phyloP scores from a whole-genome alignment of 1,140 invertebrate species.

The Drosophila chauvacae region DNA sequence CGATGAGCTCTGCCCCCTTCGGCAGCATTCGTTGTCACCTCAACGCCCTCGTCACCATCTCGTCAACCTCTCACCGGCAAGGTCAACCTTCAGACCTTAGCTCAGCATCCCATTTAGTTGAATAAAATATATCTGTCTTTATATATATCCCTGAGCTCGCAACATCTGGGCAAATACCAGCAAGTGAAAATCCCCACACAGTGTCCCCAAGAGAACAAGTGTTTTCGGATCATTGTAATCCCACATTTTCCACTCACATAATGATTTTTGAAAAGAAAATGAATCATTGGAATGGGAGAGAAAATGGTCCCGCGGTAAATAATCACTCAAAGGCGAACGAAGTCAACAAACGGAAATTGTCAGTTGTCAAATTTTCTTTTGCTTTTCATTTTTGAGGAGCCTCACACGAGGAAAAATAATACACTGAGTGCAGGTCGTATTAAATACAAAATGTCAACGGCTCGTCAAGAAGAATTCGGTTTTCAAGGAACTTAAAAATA shows the following conservation, averaged over 20 bases:
- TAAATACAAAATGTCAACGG: conserved; percentile 78
- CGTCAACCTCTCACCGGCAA: conserved; percentile 34
- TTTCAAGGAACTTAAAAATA: conserved; percentile 30
- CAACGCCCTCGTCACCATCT: conserved; percentile 2
- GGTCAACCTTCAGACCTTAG: conserved; percentile 41
- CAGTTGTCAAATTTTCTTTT: conserved; percentile 72
- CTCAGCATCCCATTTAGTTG: conserved; percentile 19
- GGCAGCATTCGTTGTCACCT: conserved; percentile 17
- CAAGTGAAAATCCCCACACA: conserved; percentile 15
- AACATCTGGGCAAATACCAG: conserved; percentile 63
- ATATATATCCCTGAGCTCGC: neutral
- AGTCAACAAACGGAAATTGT: conserved; percentile 77
- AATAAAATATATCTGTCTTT: conserved; percentile 13
- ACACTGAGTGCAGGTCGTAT: conserved; percentile 57
- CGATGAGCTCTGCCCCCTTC: conserved; percentile 26
- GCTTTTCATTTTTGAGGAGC: conserved; percentile 39
- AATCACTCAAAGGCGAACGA: conserved; percentile 31
- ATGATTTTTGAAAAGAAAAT: conserved; percentile 60
- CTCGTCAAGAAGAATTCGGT: conserved; percentile 55
- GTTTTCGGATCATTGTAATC: conserved; percentile 26
- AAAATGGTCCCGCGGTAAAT: conserved; percentile 32
- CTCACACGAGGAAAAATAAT: conserved; percentile 37
- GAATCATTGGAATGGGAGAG: conserved; percentile 52
- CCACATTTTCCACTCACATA: conserved; percentile 54
- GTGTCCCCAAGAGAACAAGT: conserved; percentile 14